Percentiles rank a stretch among this genome's conserved stretches.
Conservation (phyloP, 2,797 vertebrate genomes). For the Eulemur mongoz region DNA sequence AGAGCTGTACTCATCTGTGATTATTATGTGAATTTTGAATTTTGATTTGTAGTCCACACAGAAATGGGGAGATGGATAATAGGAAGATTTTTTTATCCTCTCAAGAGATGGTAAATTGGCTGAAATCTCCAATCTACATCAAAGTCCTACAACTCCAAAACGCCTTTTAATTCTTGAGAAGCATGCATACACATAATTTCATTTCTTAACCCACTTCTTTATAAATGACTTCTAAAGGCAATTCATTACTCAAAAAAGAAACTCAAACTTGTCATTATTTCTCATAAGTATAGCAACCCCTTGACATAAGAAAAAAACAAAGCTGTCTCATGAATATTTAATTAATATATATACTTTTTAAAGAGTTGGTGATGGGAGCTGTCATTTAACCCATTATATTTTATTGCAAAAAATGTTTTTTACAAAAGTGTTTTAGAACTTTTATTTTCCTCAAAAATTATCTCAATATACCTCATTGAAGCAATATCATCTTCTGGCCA, state of each 20-base stretch:
- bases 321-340: neutral
- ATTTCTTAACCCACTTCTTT: neutral
- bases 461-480: neutral
- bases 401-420: neutral
- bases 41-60: neutral
- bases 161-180: neutral
- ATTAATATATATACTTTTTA: neutral
- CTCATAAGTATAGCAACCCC: neutral
- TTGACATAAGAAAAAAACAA: neutral
- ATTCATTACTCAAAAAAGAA: neutral
- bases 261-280: neutral
- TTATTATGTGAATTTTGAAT: neutral
- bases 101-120: neutral
- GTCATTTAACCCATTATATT: neutral
- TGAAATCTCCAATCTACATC: neutral
- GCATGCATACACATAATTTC: neutral
- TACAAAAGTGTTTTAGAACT: neutral
- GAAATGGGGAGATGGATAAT: neutral
- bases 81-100: neutral
- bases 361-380: neutral
- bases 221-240: neutral
- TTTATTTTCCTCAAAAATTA: neutral
- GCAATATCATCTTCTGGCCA: neutral
- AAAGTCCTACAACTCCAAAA: neutral
- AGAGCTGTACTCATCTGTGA: neutral